Evolutionary conservation across 2,888 invertebrate genomes (phyloP).

Genomic region (Bimastos eiseni): DNA sequence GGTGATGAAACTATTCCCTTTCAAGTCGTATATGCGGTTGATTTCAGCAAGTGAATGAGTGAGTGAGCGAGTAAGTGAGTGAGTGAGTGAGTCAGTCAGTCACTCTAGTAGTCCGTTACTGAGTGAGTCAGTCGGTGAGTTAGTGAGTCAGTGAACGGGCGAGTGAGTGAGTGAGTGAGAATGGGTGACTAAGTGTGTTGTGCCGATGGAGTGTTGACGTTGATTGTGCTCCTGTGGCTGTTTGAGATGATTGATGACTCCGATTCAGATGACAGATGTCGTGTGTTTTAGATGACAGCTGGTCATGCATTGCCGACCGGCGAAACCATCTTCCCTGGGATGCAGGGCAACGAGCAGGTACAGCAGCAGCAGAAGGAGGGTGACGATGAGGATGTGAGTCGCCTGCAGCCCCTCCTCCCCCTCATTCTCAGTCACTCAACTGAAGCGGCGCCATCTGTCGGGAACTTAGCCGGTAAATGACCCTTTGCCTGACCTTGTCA

Average conservation of each 20-base stretch:
- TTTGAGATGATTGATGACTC: background rate
- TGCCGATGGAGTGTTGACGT: background rate
- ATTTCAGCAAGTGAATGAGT: too few species aligned
- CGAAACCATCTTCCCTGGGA: background rate
- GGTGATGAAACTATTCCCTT: too few species aligned
- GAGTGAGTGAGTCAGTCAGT: too few species aligned
- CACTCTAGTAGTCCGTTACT: too few species aligned
- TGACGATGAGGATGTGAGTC: background rate
- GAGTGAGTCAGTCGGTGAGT: too few species aligned
- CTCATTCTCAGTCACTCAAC: background rate
- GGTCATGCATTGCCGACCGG: background rate
- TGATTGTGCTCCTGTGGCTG: background rate
- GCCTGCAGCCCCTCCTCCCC: background rate
- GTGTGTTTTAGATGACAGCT: conserved; percentile 9
- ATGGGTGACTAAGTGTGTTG: background rate
- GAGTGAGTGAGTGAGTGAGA: background rate
- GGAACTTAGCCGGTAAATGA: background rate
- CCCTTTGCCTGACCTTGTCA: background rate
- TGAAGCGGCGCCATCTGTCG: background rate
- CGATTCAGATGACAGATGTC: background rate
- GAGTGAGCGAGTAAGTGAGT: too few species aligned
- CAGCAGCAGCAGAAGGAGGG: background rate
- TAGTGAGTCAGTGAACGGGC: background rate
- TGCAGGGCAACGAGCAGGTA: background rate
- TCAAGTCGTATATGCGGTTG: too few species aligned